Percentiles rank a stretch among this genome's conserved stretches.
Evolutionary conservation across 2,797 vertebrate genomes (phyloP).

Genomic region (Fistularia commersonii): DNA sequence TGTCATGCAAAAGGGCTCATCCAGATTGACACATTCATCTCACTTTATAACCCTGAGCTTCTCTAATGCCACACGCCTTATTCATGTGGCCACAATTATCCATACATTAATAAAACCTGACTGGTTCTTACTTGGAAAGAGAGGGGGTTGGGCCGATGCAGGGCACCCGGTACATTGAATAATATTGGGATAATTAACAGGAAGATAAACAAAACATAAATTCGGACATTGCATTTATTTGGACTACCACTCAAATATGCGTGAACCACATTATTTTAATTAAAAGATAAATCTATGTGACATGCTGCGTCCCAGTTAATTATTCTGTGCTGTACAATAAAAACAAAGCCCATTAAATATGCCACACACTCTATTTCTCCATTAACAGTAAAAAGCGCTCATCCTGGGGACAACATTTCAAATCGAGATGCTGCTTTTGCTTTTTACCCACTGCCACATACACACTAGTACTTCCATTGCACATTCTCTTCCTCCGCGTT

Average conservation of each 20-base stretch:
- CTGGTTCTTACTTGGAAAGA: slow-evolving; percentile 83
- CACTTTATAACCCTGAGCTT: slow-evolving; percentile 64
- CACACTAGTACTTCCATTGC: slow-evolving; percentile 36
- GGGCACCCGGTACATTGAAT: slow-evolving; percentile 87
- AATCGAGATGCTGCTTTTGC: slow-evolving; percentile 56
- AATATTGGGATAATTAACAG: slow-evolving; percentile 99
- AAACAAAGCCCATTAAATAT: slow-evolving; percentile 99
- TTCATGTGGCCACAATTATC: slow-evolving; percentile 74
- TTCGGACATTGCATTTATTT: slow-evolving; percentile 99
- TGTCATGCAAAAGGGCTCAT: slow-evolving; percentile 50
- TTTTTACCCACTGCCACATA: background rate
- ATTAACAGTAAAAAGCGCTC: slow-evolving; percentile 98
- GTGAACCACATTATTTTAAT: slow-evolving; percentile 99
- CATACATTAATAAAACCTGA: slow-evolving; percentile 84
- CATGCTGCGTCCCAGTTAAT: slow-evolving; percentile 99
- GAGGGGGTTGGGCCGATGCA: slow-evolving; percentile 38
- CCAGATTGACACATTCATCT: slow-evolving; percentile 54
- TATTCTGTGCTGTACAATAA: slow-evolving; percentile 99
- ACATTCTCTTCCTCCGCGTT: slow-evolving; percentile 34
- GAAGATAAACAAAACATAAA: slow-evolving; percentile 99
- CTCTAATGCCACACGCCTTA: slow-evolving; percentile 64
- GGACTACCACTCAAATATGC: slow-evolving; percentile 99
- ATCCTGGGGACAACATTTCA: slow-evolving; percentile 96
- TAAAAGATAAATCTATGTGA: slow-evolving; percentile 99
- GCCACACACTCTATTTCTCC: slow-evolving; percentile 99